Evolutionary conservation across 2,797 vertebrate genomes (phyloP), one percentile per base, ranked within the genome.

Genomic region (Sebastolobus altivelis): DNA sequence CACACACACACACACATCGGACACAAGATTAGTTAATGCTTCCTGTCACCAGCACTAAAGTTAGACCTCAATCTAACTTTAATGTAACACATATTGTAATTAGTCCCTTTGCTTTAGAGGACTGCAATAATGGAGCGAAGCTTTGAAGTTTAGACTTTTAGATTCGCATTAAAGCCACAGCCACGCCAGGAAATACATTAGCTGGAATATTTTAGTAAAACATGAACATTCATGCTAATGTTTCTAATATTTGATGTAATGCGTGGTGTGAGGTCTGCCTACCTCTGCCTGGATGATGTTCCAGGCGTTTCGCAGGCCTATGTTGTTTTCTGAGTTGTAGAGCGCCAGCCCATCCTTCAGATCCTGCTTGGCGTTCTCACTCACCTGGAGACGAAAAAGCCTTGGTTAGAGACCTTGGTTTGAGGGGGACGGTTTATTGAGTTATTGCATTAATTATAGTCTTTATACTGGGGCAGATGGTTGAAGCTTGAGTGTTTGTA

Each of bases 281-380:
- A 99, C 99, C 97, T 99, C 98, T 4, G 98, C 98, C 94, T 99
- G 99, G 89, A 99, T 99, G 92, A 99, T 99, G 94, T 99, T 99
- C 99, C 99, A 99, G 56, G 98, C 98, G 0, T 99, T 99, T 92
- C 97, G 96, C 89, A 99, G 94, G 65, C 99, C 98, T 81, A 99
- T 95, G 54, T 99, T 99, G 93, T 97, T 97, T 74, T 99, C 97
- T 0, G 97, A 97, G 92, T 98, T 97, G 93, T 99, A 99, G 3
- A 99, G 96, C 83, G 95, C 95, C 83, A 99, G 96, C 4, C 99
- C 99, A 6, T 98, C 97, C 89, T 98, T 99, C 92, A 99, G 87
- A 88, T 99, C 99, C 91, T 97, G 94, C 93, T 97, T 98, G 62
- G 98, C 98, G 0, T 98, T 99, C 87, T 99, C 97, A 29, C 96